Base-by-base conservation (phyloP, 2,888 invertebrate species). In the Cataglyphis livida region DNA sequence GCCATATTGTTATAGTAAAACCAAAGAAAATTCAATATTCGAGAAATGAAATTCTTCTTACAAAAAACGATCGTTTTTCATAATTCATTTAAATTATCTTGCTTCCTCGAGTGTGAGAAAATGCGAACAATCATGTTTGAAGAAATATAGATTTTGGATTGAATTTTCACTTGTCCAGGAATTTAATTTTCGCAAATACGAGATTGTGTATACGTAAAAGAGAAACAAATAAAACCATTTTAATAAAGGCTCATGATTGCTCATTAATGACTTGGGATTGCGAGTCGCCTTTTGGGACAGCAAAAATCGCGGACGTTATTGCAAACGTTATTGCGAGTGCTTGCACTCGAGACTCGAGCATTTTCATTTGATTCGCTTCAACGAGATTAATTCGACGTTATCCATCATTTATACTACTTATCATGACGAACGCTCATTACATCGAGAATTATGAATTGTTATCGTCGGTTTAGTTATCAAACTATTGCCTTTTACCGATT, bases 331-430 rank as follows among this genome's bases (percentile, higher is more conserved):
- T 78, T 68, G 68, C 28, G n/a, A 59, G 6, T 57, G 15, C 21
- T 41, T n/a, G 25, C 12, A 35, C 59, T 79, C 25, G 21, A 59
- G 70, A 12, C 5, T 79, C 38, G 44, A 79, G 78, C 35, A 25
- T 61, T 79, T 59, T 48, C 59, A 35, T 79, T 79, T 79, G 70
- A 79, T 70, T 61, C 32, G 68, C n/a, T 57, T 76, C 28, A 65
- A 28, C 57, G 44, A 65, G 70, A 85, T 83, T 85, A 81, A 85
- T 87, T 73, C 15, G 44, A 75, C 38, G 35, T 57, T 44, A n/a
- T 38, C 25, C 54, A 44, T 57, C 25, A 18, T 18, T 35, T 28
- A 66, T 66, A 21, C 21, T 61, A 48, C 48, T 59, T 35, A 21
- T 59, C 38, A 9, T 28, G 25, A 28, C 28, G 44, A 54, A 48